phyloP scores from a whole-genome alignment of 2,113 vertebrate species.

The Heterocephalus glaber region DNA sequence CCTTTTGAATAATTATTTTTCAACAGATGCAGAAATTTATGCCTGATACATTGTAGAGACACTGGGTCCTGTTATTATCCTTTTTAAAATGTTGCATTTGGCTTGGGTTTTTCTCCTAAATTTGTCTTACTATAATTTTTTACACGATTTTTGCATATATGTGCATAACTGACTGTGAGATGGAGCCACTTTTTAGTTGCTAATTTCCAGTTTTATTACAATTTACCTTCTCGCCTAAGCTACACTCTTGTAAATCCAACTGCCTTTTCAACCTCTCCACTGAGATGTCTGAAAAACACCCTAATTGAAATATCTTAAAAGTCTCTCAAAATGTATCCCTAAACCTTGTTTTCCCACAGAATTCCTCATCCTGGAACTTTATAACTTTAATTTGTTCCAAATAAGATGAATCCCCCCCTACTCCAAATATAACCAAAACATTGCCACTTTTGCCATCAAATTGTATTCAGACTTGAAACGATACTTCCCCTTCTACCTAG shows the following conservation, averaged over 20 bases:
- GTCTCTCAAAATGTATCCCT: too few species aligned
- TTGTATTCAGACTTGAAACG: background rate
- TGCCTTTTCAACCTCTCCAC: too few species aligned
- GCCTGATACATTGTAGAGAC: fast-evolving
- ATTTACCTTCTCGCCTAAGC: background rate
- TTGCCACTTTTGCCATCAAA: background rate
- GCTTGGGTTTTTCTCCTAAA: background rate
- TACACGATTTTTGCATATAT: fast-evolving
- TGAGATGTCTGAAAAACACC: background rate
- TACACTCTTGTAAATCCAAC: too few species aligned
- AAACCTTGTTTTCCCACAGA: background rate
- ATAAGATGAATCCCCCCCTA: background rate
- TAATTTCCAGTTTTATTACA: background rate
- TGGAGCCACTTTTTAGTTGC: background rate
- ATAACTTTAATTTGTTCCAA: background rate
- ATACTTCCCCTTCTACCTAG: too few species aligned
- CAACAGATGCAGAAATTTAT: fast-evolving
- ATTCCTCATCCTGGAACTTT: background rate
- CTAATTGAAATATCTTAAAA: background rate
- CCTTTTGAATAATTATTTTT: background rate
- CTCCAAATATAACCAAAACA: background rate
- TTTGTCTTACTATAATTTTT: background rate
- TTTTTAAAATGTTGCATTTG: background rate
- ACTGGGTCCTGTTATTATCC: background rate
- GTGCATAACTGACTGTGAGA: fast-evolving